These are phyloP conservation scores for Rhinichthys klamathensis DNA, from an alignment of 2,113 vertebrate genomes.

Conservation along the genomic window DNA sequence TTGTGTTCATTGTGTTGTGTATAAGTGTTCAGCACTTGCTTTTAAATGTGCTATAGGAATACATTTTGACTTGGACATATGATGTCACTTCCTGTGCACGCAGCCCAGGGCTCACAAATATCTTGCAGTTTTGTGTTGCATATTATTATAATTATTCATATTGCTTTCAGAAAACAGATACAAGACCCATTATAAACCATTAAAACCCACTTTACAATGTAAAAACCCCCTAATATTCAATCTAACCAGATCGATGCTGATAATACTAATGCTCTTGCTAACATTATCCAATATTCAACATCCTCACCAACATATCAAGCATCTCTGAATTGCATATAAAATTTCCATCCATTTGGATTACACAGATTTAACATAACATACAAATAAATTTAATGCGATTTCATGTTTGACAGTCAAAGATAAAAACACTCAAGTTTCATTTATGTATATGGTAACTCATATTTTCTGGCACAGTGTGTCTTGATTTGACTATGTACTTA, in stretches of 20 bases:
- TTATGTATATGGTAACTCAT: too few relatives aligned
- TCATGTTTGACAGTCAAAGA: too few relatives aligned
- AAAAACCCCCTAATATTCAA: neutral
- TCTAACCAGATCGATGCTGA: neutral
- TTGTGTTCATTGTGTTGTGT: too few relatives aligned
- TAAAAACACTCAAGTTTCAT: too few relatives aligned
- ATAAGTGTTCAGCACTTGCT: too few relatives aligned
- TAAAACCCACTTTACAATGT: neutral
- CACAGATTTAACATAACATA: too few relatives aligned
- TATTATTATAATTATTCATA: neutral
- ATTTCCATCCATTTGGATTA: too few relatives aligned
- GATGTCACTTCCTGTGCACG: constrained; percentile 1
- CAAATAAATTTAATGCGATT: too few relatives aligned
- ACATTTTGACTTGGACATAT: neutral
- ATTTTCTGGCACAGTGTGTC: too few relatives aligned
- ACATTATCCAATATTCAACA: neutral
- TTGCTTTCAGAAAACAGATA: neutral
- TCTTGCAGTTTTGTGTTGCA: neutral
- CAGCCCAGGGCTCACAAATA: neutral
- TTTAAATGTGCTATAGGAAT: too few relatives aligned
- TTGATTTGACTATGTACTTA: neutral
- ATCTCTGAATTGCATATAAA: too few relatives aligned
- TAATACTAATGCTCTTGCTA: neutral
- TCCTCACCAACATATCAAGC: neutral
- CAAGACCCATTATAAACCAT: neutral